Evolutionary conservation across 2,113 vertebrate species (phyloP), one percentile per base, ranked within the genome.

Genomic region (Indicator indicator): DNA sequence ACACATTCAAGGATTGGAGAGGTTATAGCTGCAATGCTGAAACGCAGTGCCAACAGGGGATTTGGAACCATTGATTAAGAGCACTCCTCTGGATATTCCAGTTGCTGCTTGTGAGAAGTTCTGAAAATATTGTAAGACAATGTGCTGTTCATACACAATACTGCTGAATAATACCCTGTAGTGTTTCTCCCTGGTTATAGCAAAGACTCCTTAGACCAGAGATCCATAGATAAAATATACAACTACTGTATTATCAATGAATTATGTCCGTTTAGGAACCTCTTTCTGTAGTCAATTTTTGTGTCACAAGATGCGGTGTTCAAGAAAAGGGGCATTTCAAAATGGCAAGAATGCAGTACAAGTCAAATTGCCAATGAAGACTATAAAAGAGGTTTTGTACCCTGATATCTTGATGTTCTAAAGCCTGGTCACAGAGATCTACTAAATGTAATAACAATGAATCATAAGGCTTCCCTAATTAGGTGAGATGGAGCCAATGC

Each of bases 311-410:
- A 95, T 46, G 42, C 63, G 56, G 16, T 16, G 18, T 63, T 89
- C 72, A 83, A 85, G 32, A 64, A 30, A 83, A 81, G 33, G 69
- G 54, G 86, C 56, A 83, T 75, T 91, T 83, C 65, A 62, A 93
- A 95, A 96, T 72, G 79, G 70, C 76, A 95, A 91, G 84, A 95
- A 92, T 67, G 71, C 78, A 89, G 46, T 24, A 82, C 63, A 86
- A 93, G 62, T 21, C 20, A 28, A 64, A 9, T 63, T 75, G 59
- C 78, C 54, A 90, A 93, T 42, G 15, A 77, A 85, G 11, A 14
- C 8, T 71, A 58, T 83, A 72, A 93, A 93, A 88, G 84, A 91
- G 38, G 76, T 89, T 90, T 93, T 94, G 86, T 96, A 73, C 44
- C 48, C 28, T 82, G 75, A 50, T 93, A 94, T 88, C 80, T 40